phyloP scores from a whole-genome alignment of 2,888 invertebrate genomes.

The Norana najaformis region DNA sequence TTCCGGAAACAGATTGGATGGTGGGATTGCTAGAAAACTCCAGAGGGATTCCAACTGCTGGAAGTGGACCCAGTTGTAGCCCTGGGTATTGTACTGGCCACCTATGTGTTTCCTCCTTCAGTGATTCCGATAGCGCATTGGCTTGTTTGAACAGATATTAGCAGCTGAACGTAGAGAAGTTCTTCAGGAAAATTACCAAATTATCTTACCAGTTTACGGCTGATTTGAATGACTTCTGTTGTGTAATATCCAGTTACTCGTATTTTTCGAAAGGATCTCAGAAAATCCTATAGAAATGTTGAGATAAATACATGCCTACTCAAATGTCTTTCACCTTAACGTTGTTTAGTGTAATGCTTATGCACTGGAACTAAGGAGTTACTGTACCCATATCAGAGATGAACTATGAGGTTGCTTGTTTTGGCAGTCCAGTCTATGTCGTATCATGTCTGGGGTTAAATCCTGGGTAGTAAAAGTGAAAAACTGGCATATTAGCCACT shows the following conservation, averaged over 20 bases:
- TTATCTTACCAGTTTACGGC: background rate
- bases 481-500: background rate
- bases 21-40: background rate
- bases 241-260: background rate
- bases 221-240: background rate
- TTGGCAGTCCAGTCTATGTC: background rate
- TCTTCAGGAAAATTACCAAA: background rate
- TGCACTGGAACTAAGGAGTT: background rate
- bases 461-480: background rate
- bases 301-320: background rate
- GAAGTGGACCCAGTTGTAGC: background rate
- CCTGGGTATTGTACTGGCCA: background rate
- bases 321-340: background rate
- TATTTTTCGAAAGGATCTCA: background rate
- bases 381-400: background rate
- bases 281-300: background rate
- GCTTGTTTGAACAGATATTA: background rate
- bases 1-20: background rate
- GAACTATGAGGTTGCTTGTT: background rate
- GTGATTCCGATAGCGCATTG: background rate
- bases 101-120: conserved; percentile 4
- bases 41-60: background rate
- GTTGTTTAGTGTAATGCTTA: background rate
- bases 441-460: background rate
- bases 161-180: background rate